Percentiles rank a stretch among this genome's conserved stretches.
Conservation (phyloP, 2,888 invertebrate genomes). For the Gasteruption jaculator region DNA sequence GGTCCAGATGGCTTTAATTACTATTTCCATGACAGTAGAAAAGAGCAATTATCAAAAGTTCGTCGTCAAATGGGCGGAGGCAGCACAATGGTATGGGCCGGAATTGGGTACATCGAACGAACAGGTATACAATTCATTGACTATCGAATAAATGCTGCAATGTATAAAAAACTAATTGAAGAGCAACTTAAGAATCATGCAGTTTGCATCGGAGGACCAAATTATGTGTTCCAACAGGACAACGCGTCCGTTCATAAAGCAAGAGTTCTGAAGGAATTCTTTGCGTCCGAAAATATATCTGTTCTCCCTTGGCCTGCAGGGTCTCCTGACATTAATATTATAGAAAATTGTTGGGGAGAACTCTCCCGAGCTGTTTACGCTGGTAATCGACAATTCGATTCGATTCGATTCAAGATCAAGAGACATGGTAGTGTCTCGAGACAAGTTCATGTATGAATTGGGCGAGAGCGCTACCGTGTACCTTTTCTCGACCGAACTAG, state of each 20-base stretch:
- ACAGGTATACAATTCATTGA: constrained; percentile 10
- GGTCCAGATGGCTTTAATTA: constrained; percentile 6
- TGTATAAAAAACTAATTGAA: constrained; percentile 10
- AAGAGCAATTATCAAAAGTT: neutral
- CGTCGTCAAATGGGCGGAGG: constrained; percentile 4
- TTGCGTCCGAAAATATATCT: neutral
- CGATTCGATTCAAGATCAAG: too few species aligned
- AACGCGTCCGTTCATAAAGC: constrained; percentile 6
- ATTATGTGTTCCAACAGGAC: constrained; percentile 13
- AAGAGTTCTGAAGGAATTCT: neutral
- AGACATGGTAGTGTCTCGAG: too few species aligned
- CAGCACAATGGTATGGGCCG: constrained; percentile 5
- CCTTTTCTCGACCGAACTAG: too few species aligned
- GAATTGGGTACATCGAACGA: constrained; percentile 4
- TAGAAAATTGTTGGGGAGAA: constrained; percentile 9
- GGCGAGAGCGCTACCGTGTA: too few species aligned
- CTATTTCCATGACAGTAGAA: constrained; percentile 4
- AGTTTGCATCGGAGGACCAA: constrained; percentile 5
- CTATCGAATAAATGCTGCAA: constrained; percentile 10
- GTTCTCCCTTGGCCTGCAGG: neutral
- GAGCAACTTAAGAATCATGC: constrained; percentile 10
- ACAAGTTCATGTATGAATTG: too few species aligned
- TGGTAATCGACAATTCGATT: constrained; percentile 10
- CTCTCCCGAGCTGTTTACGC: constrained; percentile 9
- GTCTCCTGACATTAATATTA: constrained; percentile 11